Evolutionary conservation across 2,113 vertebrate genomes (phyloP).

Genomic region (Rhinolophus ferrumequinum): DNA sequence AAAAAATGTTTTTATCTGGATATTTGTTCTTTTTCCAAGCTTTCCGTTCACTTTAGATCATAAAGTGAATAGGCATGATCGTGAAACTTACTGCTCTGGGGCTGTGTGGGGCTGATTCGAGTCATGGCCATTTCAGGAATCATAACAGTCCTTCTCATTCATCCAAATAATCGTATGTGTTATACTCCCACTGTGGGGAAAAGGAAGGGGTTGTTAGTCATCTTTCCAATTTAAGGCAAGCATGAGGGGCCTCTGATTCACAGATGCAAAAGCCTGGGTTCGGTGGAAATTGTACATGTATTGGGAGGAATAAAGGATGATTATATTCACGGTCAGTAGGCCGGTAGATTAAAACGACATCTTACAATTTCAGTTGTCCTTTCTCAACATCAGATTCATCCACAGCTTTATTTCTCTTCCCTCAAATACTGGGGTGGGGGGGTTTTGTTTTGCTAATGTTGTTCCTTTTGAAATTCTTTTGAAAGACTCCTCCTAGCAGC

Average conservation of each 20-base stretch:
- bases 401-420: slow-evolving; percentile 62
- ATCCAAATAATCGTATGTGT: background rate
- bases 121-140: background rate
- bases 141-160: background rate
- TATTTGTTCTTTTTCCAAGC: slow-evolving; percentile 10
- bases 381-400: slow-evolving; percentile 37
- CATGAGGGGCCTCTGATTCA: background rate
- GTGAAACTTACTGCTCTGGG: background rate
- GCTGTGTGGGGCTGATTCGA: background rate
- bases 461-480: background rate
- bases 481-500: slow-evolving; percentile 32
- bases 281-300: slow-evolving; percentile 11
- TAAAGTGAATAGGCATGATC: background rate
- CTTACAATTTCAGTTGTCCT: slow-evolving; percentile 51
- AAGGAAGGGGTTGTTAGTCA: background rate
- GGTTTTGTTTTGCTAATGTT: slow-evolving; percentile 23
- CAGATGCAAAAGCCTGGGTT: slow-evolving; percentile 12
- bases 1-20: background rate
- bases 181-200: background rate
- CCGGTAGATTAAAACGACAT: slow-evolving; percentile 43
- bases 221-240: background rate
- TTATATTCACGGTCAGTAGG: background rate
- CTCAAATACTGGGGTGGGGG: slow-evolving; percentile 51
- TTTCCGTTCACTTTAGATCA: slow-evolving; percentile 1
- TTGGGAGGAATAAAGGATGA: background rate